These are phyloP conservation scores for Drosophila suboccidentalis DNA, from an alignment of 2,888 invertebrate genomes.

Conservation along the genomic window DNA sequence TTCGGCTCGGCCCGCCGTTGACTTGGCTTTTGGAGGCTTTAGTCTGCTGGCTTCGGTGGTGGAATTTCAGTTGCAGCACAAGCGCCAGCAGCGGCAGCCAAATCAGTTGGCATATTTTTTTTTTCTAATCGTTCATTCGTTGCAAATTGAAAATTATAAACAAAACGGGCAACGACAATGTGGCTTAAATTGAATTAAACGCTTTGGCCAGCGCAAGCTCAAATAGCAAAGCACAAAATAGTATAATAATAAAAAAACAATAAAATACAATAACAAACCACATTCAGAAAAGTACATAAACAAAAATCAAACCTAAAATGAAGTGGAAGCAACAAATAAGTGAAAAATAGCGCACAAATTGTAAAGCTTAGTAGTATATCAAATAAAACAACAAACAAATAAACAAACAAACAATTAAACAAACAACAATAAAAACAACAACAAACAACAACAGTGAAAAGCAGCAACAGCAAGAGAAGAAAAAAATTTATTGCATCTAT, in stretches of 20 bases:
- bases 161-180: slow-evolving; percentile 36
- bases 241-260: neutral
- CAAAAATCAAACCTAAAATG: neutral
- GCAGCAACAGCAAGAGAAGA: slow-evolving; percentile 29
- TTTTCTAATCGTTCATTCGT: neutral
- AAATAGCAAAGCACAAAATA: slow-evolving; percentile 3
- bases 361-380: neutral
- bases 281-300: slow-evolving; percentile 2
- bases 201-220: slow-evolving; percentile 10
- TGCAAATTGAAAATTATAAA: slow-evolving; percentile 36
- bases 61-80: slow-evolving; percentile 57
- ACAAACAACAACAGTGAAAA: slow-evolving; percentile 4
- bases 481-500: slow-evolving; percentile 68
- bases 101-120: slow-evolving; percentile 16
- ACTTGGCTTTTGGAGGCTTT: slow-evolving; percentile 59
- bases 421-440: slow-evolving; percentile 8
- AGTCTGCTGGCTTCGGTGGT: slow-evolving; percentile 49
- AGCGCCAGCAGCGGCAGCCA: slow-evolving; percentile 54
- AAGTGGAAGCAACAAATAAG: slow-evolving; percentile 4
- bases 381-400: neutral
- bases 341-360: slow-evolving; percentile 16
- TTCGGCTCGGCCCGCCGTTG: slow-evolving; percentile 45
- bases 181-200: slow-evolving; percentile 22
- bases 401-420: slow-evolving; percentile 1
- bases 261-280: neutral